Conservation (phyloP, 2,888 invertebrate species). For the Agelastica alni region DNA sequence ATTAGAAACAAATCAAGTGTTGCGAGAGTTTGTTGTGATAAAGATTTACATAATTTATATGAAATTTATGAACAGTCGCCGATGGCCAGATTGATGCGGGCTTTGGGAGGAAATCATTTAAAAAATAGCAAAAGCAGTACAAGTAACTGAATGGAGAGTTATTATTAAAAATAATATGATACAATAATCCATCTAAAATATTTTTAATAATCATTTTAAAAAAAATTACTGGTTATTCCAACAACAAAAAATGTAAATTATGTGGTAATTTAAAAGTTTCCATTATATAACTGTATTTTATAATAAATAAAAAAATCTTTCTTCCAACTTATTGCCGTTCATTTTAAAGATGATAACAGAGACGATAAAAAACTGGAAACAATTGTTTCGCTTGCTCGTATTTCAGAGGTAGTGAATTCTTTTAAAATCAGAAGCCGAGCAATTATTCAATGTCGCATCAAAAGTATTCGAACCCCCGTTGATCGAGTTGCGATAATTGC, state of each 20-base stretch:
- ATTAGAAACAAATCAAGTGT: constrained; percentile 22
- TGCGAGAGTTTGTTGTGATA: constrained; percentile 22
- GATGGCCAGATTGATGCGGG: neutral
- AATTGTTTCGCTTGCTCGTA: too few species aligned
- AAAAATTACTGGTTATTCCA: too few species aligned
- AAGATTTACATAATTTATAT: constrained; percentile 18
- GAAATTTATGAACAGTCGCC: constrained; percentile 16
- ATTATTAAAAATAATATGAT: too few species aligned
- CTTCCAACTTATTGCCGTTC: too few species aligned
- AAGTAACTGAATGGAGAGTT: too few species aligned
- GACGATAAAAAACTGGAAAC: too few species aligned
- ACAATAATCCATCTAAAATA: too few species aligned
- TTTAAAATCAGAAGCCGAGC: constrained; percentile 8
- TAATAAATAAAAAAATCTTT: too few species aligned
- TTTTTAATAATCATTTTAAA: neutral
- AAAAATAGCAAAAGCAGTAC: neutral
- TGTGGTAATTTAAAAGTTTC: too few species aligned
- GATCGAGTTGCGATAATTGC: constrained; percentile 19
- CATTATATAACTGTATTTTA: too few species aligned
- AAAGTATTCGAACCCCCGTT: constrained; percentile 18
- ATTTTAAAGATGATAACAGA: too few species aligned
- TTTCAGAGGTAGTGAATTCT: too few species aligned
- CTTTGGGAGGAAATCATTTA: constrained; percentile 6
- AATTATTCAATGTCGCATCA: constrained; percentile 14
- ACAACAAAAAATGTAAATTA: neutral